These are phyloP conservation scores for Poecilia latipinna DNA, from an alignment of 2,113 vertebrate genomes.

Conservation along the genomic window DNA sequence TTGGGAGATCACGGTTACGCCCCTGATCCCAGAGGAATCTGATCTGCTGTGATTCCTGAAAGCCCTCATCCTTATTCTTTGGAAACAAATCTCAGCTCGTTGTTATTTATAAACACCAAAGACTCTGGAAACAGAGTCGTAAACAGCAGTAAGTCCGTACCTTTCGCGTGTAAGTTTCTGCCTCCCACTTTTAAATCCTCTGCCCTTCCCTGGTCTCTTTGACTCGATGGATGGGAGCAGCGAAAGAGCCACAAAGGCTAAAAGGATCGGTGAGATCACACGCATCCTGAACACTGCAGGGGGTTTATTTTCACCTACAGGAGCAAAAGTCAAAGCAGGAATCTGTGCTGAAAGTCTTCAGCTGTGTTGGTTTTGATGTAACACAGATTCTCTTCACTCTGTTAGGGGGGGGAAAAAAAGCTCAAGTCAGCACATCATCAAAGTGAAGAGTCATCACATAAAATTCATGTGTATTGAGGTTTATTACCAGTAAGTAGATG, in stretches of 20 bases:
- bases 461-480: slow-evolving; percentile 19
- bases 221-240: slow-evolving; percentile 79
- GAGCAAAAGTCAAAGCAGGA: slow-evolving; percentile 35
- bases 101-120: background rate
- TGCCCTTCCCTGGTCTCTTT: slow-evolving; percentile 67
- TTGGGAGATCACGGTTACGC: slow-evolving; percentile 41
- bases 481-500: background rate
- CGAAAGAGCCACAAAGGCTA: slow-evolving; percentile 79
- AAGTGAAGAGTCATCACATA: background rate
- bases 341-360: slow-evolving; percentile 19
- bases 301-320: slow-evolving; percentile 20
- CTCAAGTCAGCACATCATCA: slow-evolving; percentile 30
- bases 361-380: slow-evolving; percentile 36
- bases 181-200: slow-evolving; percentile 62
- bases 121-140: background rate
- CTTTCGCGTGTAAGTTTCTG: slow-evolving; percentile 57
- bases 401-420: background rate
- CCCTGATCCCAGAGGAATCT: slow-evolving; percentile 66
- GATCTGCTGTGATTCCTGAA: slow-evolving; percentile 63
- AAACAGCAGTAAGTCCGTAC: slow-evolving; percentile 22
- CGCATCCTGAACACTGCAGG: slow-evolving; percentile 60
- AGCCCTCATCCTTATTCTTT: slow-evolving; percentile 58
- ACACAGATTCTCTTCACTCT: slow-evolving; percentile 40
- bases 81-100: background rate
- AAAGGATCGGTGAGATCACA: slow-evolving; percentile 68